Evolutionary conservation across 53 echinoderm and acorn worm genomes (phyloP).

Genomic region (Echinometra lucunter): DNA sequence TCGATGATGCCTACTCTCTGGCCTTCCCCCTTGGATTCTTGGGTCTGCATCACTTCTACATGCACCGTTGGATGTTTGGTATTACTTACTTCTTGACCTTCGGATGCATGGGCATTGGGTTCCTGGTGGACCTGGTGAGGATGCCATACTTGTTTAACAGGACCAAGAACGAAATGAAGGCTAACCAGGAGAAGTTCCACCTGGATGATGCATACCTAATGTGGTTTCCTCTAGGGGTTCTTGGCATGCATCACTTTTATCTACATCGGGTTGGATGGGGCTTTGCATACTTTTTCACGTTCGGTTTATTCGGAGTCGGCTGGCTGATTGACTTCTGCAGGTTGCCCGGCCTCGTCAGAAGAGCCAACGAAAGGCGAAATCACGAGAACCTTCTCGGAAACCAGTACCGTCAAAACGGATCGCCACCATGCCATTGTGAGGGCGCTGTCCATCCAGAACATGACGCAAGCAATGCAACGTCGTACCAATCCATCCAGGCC

Average conservation of each 20-base stretch:
- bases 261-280: constrained; percentile 73
- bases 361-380: constrained; percentile 31
- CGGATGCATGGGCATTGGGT: constrained; percentile 77
- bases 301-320: constrained; percentile 80
- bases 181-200: background rate
- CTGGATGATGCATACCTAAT: constrained; percentile 72
- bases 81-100: constrained; percentile 59
- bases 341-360: constrained; percentile 72
- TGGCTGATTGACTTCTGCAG: constrained; percentile 81
- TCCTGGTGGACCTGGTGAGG: constrained; percentile 74
- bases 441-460: constrained; percentile 17
- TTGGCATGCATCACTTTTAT: constrained; percentile 86
- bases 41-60: constrained; percentile 87
- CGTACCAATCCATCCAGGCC: background rate
- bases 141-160: constrained; percentile 72
- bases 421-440: background rate
- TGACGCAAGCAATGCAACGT: background rate
- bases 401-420: background rate
- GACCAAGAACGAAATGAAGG: constrained; percentile 11
- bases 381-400: background rate
- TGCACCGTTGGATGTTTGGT: constrained; percentile 78
- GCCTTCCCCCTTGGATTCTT: constrained; percentile 78
- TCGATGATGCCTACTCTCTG: constrained; percentile 74
- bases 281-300: constrained; percentile 77
- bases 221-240: constrained; percentile 75